Percentiles rank a stretch among this genome's conserved stretches.
phyloP scores from a whole-genome alignment of 2,113 vertebrate species.

The Eulemur macaco region DNA sequence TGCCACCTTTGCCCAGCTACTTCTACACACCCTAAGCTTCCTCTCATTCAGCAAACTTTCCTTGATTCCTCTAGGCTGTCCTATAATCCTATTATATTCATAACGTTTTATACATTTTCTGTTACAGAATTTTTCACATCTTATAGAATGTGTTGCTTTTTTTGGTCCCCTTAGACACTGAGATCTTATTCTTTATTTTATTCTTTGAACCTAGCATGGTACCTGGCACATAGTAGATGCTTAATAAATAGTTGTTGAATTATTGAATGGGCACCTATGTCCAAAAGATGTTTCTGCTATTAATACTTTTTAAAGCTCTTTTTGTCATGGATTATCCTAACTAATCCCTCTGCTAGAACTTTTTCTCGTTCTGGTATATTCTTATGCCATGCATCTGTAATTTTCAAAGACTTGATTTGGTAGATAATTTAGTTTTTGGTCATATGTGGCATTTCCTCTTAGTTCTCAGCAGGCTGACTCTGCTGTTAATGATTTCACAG shows the following conservation, averaged over 20 bases:
- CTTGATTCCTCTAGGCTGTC: neutral
- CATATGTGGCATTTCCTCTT: neutral
- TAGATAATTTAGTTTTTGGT: neutral
- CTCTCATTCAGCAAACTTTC: neutral
- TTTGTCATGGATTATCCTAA: neutral
- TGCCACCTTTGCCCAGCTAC: neutral
- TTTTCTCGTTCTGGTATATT: neutral
- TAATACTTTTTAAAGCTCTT: neutral
- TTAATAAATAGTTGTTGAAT: slow-evolving; percentile 18
- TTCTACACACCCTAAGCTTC: neutral
- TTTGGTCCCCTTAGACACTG: neutral
- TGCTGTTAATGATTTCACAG: slow-evolving; percentile 22
- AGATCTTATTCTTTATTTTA: neutral
- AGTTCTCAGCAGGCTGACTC: neutral
- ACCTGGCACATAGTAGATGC: neutral
- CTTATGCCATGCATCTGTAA: neutral
- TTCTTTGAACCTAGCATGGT: neutral
- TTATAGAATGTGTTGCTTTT: neutral
- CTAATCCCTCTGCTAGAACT: neutral
- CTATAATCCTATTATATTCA: neutral
- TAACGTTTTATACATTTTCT: neutral
- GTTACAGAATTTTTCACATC: neutral
- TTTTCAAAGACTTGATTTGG: neutral
- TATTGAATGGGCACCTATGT: neutral
- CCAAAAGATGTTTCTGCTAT: neutral